These are phyloP conservation scores for Fregata magnificens DNA, from an alignment of 2,113 vertebrate genomes.

Conservation along the genomic window DNA sequence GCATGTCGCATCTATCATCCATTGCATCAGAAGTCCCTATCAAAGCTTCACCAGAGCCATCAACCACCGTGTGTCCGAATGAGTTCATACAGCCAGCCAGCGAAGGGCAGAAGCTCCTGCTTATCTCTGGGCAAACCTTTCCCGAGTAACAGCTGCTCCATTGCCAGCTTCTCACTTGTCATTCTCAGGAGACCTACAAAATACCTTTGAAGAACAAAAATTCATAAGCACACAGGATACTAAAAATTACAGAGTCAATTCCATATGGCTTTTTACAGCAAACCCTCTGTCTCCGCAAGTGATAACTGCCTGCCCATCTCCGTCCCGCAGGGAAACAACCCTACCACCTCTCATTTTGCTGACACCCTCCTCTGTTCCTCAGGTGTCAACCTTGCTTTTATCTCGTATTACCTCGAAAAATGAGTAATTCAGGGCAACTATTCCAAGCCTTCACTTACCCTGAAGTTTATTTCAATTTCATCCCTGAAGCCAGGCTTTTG, in stretches of 20 bases:
- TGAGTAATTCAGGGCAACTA: neutral
- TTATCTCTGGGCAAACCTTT: neutral
- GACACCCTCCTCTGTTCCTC: neutral
- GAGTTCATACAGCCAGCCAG: neutral
- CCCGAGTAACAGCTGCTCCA: neutral
- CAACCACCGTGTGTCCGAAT: accelerated
- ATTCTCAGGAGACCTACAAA: neutral
- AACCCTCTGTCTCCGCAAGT: accelerated
- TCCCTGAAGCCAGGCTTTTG: neutral
- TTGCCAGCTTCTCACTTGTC: neutral
- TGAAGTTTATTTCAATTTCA: neutral
- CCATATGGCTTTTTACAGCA: neutral
- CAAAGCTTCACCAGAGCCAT: accelerated
- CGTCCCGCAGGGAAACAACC: accelerated
- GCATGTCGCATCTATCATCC: accelerated
- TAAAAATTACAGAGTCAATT: neutral
- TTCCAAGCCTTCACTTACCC: neutral
- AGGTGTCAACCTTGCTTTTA: neutral
- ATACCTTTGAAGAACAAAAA: neutral
- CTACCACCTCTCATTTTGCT: neutral
- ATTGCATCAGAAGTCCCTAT: neutral
- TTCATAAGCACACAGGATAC: neutral
- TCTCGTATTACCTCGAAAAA: neutral
- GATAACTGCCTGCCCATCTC: neutral
- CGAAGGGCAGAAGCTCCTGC: neutral